These are phyloP conservation scores for Ciconia maguari DNA, from an alignment of 2,113 vertebrate genomes.

Conservation along the genomic window DNA sequence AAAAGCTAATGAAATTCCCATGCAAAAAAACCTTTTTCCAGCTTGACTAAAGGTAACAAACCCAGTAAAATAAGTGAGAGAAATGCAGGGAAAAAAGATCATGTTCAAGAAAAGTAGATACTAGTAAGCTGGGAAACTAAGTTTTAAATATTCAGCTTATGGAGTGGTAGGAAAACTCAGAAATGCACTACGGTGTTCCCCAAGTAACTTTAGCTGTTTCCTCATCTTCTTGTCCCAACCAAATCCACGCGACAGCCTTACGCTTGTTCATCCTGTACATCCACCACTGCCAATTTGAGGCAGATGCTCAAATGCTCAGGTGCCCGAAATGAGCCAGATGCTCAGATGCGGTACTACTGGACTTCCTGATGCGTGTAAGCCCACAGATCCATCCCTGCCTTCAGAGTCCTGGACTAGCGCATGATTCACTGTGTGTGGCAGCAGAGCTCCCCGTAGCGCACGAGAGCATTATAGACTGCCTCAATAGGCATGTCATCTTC, in stretches of 20 bases:
- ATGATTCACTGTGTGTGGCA: neutral
- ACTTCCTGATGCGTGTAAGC: conserved; percentile 55
- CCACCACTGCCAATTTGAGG: conserved; percentile 28
- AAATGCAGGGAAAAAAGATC: neutral
- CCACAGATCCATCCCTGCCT: conserved; percentile 58
- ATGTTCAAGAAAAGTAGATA: neutral
- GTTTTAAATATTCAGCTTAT: neutral
- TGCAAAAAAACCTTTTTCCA: neutral
- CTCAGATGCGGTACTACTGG: conserved; percentile 16
- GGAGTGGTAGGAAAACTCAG: neutral
- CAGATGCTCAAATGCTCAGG: conserved; percentile 39
- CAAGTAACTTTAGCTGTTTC: neutral
- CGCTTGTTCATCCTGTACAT: neutral
- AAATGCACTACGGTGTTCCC: neutral
- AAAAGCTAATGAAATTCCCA: conserved; percentile 37
- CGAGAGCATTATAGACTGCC: neutral
- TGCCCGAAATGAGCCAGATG: conserved; percentile 48
- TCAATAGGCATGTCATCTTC: neutral
- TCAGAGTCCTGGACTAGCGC: neutral
- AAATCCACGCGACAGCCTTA: neutral
- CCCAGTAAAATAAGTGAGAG: neutral
- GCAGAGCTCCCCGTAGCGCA: neutral
- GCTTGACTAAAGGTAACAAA: neutral
- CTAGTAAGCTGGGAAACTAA: neutral
- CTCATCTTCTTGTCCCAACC: neutral